Percentiles rank a stretch among this genome's conserved stretches.
Evolutionary conservation across 2,888 invertebrate species (phyloP).

Genomic region (Phasia obesa): DNA sequence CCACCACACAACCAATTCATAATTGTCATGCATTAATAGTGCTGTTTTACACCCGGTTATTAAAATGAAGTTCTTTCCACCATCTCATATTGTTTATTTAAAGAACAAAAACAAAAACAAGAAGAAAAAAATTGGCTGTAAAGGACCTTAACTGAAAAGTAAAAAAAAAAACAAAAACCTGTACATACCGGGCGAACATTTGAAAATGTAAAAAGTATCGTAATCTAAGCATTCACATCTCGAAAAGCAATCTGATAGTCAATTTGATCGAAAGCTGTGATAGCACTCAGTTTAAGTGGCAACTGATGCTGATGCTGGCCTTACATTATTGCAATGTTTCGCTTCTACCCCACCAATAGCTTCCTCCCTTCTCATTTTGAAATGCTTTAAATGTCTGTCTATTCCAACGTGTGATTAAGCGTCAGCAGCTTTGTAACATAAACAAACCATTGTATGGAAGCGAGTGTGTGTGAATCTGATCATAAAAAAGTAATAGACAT

Average conservation of each 20-base stretch:
- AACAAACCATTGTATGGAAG: conserved; percentile 28
- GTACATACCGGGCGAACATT: conserved; percentile 30
- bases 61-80: conserved; percentile 78
- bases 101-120: not conserved
- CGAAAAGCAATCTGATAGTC: conserved; percentile 77
- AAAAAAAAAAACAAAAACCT: conserved; percentile 27
- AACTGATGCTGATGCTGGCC: conserved; percentile 59
- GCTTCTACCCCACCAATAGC: conserved; percentile 11
- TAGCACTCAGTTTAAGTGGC: conserved; percentile 72
- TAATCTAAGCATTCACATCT: conserved; percentile 34
- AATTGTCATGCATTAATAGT: conserved; percentile 82
- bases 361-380: not conserved
- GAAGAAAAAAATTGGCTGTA: not conserved
- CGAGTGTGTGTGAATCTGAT: conserved; percentile 49
- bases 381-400: conserved; percentile 11
- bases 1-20: conserved; percentile 77
- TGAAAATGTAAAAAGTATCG: conserved; percentile 48
- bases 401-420: conserved; percentile 33
- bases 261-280: conserved; percentile 81
- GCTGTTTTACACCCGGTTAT: conserved; percentile 81
- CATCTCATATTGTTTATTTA: not conserved
- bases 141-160: conserved; percentile 23
- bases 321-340: conserved; percentile 35
- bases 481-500: conserved; percentile 69
- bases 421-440: conserved; percentile 50